These are phyloP conservation scores for Notothenia rossii DNA, from an alignment of 2,113 vertebrate species.

Conservation along the genomic window DNA sequence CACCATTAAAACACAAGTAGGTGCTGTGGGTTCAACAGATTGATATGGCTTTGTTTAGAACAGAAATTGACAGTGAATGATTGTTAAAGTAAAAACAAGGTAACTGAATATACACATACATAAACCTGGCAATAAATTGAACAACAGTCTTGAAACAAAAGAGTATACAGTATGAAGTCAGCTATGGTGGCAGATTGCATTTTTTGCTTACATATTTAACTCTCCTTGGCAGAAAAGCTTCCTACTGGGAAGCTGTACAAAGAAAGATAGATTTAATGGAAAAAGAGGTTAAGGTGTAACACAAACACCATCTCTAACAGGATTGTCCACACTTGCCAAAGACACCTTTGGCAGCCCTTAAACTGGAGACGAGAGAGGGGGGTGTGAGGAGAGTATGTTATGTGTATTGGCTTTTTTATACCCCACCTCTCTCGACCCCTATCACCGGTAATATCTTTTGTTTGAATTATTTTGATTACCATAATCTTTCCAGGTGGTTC, in stretches of 20 bases:
- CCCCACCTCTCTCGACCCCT: not conserved
- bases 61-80: not conserved
- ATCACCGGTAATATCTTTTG: not conserved
- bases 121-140: not conserved
- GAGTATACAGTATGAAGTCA: constrained; percentile 5
- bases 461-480: not conserved
- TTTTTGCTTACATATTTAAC: constrained; percentile 52
- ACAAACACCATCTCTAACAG: constrained; percentile 72
- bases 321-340: constrained; percentile 80
- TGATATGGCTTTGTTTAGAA: not conserved
- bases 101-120: not conserved
- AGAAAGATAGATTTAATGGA: constrained; percentile 71
- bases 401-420: too few species aligned
- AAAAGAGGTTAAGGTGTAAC: constrained; percentile 70
- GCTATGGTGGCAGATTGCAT: constrained; percentile 32
- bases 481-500: not conserved
- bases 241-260: constrained; percentile 57
- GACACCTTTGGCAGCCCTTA: constrained; percentile 71
- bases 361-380: constrained; percentile 20
- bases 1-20: too few species aligned
- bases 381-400: too few species aligned
- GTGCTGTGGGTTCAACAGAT: not conserved
- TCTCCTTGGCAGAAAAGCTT: constrained; percentile 60
- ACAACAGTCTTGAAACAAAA: constrained; percentile 25
- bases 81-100: not conserved